Base-by-base conservation (phyloP, 2,113 vertebrate genomes). In the Abramis brama region DNA sequence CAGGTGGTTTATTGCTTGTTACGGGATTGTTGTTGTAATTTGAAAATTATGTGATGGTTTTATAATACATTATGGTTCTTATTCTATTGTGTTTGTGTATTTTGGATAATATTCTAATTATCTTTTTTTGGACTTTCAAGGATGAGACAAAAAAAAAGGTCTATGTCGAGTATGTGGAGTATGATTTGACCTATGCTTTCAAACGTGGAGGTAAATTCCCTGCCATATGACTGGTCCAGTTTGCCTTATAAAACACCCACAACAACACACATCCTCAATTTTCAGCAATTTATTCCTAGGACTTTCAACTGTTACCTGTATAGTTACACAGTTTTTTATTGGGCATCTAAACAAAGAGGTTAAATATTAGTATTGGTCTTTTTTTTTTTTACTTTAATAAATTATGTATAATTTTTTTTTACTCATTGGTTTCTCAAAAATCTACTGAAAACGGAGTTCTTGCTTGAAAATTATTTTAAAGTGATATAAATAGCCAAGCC, bases 121-220 rank as follows among this genome's bases (percentile, higher is more conserved):
- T n/a, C 1, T 25, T 83, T 75, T 86, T 85, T 82, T 60, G 3
- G 0, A 33, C 76, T 85, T 88, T 81, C 52, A 89, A 95, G 94
- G 92, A 86, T 45, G 12, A 4, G 2, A 43, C 81, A 0, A 3
- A 83, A 0, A 87, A 92, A 2, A 33, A 1, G 0, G 91, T 87
- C 82, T 94, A 86, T 47, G 90, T 93, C 2, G 10, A 85, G 5
- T 0, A 17, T 0, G 3, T 95, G 68, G 45, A 88, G 7, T 90
- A 93, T 66, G 0, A 1, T 0, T 27, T 95, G 45, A 0, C 0
- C 19, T 94, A 94, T 82, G 23, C 91, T 36, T 88, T 94, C 0
- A 8, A 0, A n/a, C 9, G 25, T 17, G 50, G 27, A 82, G 73
- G 94, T 95, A 91, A 85, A 90, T 57, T 9, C 19, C 43, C 17